Conservation (phyloP, 2,888 invertebrate genomes). For the Neoitamus cyanurus region DNA sequence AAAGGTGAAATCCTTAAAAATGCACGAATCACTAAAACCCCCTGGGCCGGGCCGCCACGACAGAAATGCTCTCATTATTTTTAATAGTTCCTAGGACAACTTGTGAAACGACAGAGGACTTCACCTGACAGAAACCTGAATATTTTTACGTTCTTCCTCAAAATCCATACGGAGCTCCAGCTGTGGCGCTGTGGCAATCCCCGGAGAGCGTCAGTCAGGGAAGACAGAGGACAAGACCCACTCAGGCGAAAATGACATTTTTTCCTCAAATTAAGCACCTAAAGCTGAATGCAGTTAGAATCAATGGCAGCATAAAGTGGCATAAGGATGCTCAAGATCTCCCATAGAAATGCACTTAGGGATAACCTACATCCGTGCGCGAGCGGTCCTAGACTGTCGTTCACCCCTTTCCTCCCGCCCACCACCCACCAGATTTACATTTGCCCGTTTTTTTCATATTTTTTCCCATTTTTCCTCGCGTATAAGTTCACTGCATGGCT, state of each 20-base stretch:
- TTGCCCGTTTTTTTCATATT: not conserved
- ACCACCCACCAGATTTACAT: not conserved
- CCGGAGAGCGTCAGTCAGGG: not conserved
- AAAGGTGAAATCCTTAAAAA: not conserved
- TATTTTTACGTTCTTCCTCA: not conserved
- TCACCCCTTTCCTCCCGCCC: not conserved
- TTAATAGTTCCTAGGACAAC: not conserved
- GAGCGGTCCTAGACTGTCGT: not conserved
- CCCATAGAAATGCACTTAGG: conserved; percentile 18
- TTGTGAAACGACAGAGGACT: not conserved
- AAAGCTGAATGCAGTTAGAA: conserved; percentile 13
- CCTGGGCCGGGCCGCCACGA: not conserved
- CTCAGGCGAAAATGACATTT: not conserved
- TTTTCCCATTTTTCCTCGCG: not conserved
- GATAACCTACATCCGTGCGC: not conserved
- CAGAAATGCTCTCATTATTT: conserved; percentile 5
- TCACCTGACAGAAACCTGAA: not conserved
- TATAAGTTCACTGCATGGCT: not conserved
- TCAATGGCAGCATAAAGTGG: conserved; percentile 5
- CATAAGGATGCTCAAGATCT: conserved; percentile 20
- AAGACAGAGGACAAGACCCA: not conserved
- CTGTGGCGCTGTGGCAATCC: not conserved
- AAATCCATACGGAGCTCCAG: not conserved
- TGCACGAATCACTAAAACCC: not conserved
- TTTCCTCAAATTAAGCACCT: conserved; percentile 28